These are phyloP conservation scores for Spinus pinus DNA, from an alignment of 2,797 vertebrate species.

Conservation along the genomic window DNA sequence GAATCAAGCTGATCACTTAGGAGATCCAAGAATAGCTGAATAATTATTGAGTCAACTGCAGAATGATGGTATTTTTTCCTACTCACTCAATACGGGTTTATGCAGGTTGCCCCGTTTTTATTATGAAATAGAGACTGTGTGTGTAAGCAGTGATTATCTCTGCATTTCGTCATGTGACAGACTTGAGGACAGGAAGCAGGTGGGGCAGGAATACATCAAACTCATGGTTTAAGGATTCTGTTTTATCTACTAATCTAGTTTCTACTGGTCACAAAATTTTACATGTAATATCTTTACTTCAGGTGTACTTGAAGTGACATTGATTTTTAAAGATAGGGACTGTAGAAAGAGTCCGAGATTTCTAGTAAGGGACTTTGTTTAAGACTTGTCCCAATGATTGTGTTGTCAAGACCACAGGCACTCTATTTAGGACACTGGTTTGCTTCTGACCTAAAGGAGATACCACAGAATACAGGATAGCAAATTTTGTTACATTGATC, in stretches of 20 bases:
- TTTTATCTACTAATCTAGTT: neutral
- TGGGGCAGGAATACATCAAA: neutral
- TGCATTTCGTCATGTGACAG: neutral
- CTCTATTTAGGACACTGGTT: neutral
- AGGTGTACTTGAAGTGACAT: neutral
- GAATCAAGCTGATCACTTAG: neutral
- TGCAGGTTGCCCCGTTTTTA: neutral
- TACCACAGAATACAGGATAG: neutral
- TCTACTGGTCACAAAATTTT: neutral
- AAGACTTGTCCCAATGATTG: neutral
- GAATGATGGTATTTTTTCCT: neutral
- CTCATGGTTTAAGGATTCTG: neutral
- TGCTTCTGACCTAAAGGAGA: neutral
- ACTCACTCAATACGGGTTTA: neutral
- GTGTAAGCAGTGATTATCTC: neutral
- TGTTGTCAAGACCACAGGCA: neutral
- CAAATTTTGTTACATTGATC: neutral
- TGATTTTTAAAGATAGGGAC: neutral
- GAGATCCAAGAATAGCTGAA: neutral
- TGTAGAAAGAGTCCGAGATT: neutral
- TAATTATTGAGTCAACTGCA: neutral
- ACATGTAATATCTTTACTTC: neutral
- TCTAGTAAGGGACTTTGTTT: neutral
- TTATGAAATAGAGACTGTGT: neutral
- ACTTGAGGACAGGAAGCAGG: neutral